Evolutionary conservation across 2,797 vertebrate species (phyloP).

Genomic region (Acanthis flammea): DNA sequence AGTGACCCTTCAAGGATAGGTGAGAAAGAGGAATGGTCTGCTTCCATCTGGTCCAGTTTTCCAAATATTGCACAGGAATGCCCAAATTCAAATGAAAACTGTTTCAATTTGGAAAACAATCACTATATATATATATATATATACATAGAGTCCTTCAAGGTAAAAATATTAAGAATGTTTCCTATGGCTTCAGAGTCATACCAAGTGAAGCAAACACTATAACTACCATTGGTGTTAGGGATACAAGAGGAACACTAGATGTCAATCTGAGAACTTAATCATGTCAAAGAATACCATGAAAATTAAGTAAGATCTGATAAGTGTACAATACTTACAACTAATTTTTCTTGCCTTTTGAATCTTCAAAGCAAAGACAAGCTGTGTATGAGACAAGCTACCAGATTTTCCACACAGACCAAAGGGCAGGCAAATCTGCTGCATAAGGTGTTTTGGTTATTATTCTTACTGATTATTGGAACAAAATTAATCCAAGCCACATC

Average conservation of each 20-base stretch:
- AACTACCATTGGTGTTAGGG: not conserved
- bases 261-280: not conserved
- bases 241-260: not conserved
- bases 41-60: not conserved
- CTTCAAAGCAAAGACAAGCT: not conserved
- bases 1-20: not conserved
- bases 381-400: not conserved
- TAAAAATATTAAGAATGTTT: not conserved
- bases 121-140: too few relatives aligned
- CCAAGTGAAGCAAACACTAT: not conserved
- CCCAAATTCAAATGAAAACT: not conserved
- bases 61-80: not conserved
- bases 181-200: not conserved
- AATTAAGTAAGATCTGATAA: not conserved
- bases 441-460: not conserved
- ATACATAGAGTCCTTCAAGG: not conserved
- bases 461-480: not conserved
- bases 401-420: not conserved
- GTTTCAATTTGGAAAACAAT: not conserved
- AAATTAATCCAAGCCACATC: conserved; percentile 4
- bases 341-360: not conserved
- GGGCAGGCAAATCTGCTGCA: not conserved
- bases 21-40: not conserved
- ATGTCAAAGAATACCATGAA: not conserved
- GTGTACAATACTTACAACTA: not conserved